Conservation (phyloP, 2,797 vertebrate genomes). For the Lemur catta region DNA sequence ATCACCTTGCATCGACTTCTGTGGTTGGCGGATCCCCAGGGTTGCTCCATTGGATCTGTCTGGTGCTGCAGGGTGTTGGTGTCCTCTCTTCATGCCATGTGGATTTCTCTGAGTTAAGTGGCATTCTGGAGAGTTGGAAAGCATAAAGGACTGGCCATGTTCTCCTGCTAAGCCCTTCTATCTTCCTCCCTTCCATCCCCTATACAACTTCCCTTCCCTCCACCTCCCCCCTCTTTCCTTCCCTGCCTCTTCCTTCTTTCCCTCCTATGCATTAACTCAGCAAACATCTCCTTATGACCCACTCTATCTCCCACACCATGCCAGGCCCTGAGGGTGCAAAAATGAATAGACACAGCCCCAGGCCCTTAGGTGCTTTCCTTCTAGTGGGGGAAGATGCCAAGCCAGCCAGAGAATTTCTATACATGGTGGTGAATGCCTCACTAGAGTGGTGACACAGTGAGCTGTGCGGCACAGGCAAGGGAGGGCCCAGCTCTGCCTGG, state of each 20-base stretch:
- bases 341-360: neutral
- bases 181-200: neutral
- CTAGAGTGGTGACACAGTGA: neutral
- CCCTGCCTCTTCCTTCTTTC: neutral
- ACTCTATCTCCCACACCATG: neutral
- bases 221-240: rapidly evolving
- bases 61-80: neutral
- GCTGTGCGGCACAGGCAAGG: neutral
- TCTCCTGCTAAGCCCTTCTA: neutral
- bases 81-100: too few relatives aligned
- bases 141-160: neutral
- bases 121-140: neutral
- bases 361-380: neutral
- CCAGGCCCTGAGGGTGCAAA: neutral
- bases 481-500: neutral
- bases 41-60: neutral
- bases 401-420: neutral
- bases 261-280: neutral
- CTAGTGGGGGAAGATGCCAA: neutral
- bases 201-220: neutral
- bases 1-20: neutral
- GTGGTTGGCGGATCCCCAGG: neutral
- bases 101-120: neutral
- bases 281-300: neutral
- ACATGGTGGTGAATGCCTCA: rapidly evolving